phyloP scores from a whole-genome alignment of 2,888 invertebrate genomes.

The Aphrophora alni region DNA sequence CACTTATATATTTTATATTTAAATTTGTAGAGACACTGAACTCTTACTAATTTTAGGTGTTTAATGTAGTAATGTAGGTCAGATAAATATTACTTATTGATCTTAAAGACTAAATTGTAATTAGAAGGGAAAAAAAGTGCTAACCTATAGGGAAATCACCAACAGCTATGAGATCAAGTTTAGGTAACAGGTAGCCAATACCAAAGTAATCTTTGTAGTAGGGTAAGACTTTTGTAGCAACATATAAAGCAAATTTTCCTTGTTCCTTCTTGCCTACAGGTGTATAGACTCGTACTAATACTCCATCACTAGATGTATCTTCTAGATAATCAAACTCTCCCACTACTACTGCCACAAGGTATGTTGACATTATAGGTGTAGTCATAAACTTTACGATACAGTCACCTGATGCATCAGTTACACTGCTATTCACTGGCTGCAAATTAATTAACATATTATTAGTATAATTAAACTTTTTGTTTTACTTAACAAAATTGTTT shows the following conservation, averaged over 20 bases:
- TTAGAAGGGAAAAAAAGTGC: no score
- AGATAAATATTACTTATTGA: no score
- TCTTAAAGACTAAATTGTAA: no score
- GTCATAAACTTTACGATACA: constrained; percentile 74
- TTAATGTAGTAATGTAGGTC: no score
- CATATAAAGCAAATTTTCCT: constrained; percentile 89
- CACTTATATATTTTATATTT: no score
- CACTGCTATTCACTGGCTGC: constrained; percentile 56
- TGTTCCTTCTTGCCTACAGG: constrained; percentile 92
- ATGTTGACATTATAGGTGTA: constrained; percentile 95
- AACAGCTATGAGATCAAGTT: constrained; percentile 95
- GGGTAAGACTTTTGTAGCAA: constrained; percentile 89
- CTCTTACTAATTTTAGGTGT: no score
- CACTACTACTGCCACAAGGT: constrained; percentile 91
- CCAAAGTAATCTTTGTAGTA: constrained; percentile 96
- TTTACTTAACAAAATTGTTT: no score
- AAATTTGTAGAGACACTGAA: no score
- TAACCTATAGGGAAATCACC: constrained; percentile 88
- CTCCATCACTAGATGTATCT: constrained; percentile 80
- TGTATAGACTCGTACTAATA: constrained; percentile 81
- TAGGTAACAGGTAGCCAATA: constrained; percentile 93
- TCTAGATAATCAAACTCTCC: constrained; percentile 96
- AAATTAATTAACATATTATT: constrained; percentile 39
- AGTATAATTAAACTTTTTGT: no score
- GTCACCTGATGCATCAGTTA: constrained; percentile 55